Base-by-base conservation (phyloP, 1,140 invertebrate species). In the Lepidurus packardi region DNA sequence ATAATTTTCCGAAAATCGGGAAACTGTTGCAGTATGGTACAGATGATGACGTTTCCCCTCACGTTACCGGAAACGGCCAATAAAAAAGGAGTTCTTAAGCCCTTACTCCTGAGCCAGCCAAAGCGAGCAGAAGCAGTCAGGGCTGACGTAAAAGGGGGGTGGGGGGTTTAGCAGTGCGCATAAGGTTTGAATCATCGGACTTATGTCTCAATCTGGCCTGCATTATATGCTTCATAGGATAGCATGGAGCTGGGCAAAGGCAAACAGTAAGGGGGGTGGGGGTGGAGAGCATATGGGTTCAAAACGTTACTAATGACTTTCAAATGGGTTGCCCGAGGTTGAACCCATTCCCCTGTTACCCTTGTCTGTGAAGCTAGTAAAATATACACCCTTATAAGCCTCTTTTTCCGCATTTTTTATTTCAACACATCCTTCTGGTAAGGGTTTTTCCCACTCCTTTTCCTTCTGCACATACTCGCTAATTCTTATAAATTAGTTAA, bases 171-270 rank as follows among this genome's bases (percentile, higher is more conserved):
- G 53, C 16, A 65, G 16, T 65, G 53, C 53, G 53, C 53, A 65
- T 65, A 65, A 13, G 53, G 53, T 65, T 65, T 65, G 53, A 65
- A 65, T 65, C 53, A 21, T 65, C 13, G 53, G 53, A 65, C 53
- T 65, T 65, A 65, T 65, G 53, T 65, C 53, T 65, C 53, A 65
- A 65, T 65, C 53, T 65, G 53, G 53, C n/a, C 53, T 65, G 53
- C 53, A 65, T 65, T 65, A 65, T 65, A 65, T 65, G 53, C 53
- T 65, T 65, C 53, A 65, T 65, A 34, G 53, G n/a, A 65, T 65
- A n/a, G 53, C 21, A 16, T 13, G 53, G 53, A 65, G 53, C 9
- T 65, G 8, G 53, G 9, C 53, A 9, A 65, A 65, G 53, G 53
- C 16, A 16, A 16, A 65, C 53, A n/a, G 13, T 13, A 2, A 7